These are phyloP conservation scores for Lipotes vexillifer DNA, from an alignment of 2,113 vertebrate species.

Conservation along the genomic window DNA sequence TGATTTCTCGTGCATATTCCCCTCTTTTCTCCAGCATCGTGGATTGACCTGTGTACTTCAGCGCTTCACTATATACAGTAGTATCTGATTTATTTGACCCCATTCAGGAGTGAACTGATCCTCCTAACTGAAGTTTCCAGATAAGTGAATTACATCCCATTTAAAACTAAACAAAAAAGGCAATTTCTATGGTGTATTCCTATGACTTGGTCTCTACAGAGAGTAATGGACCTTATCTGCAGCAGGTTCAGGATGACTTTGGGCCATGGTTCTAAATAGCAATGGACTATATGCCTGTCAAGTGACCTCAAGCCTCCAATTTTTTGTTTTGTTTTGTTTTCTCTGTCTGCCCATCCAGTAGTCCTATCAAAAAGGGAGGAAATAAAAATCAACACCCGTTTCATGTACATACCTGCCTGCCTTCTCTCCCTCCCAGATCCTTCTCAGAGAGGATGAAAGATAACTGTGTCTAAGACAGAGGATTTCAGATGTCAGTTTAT, in stretches of 20 bases:
- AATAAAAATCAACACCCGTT: background rate
- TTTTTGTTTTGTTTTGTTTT: background rate
- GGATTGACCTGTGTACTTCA: background rate
- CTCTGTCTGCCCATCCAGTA: background rate
- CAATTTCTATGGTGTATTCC: background rate
- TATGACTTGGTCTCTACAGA: background rate
- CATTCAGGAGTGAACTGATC: background rate
- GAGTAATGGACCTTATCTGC: background rate
- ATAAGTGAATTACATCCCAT: background rate
- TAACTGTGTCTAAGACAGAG: background rate
- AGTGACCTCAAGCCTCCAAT: background rate
- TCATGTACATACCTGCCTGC: background rate
- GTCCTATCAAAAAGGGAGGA: background rate
- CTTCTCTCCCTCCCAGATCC: background rate
- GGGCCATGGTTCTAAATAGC: background rate
- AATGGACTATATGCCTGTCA: background rate
- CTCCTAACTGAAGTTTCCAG: background rate
- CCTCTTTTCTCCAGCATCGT: background rate
- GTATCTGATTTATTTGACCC: background rate
- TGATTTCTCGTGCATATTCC: background rate
- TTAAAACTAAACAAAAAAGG: background rate
- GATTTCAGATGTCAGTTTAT: conserved; percentile 15
- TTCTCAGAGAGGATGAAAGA: background rate
- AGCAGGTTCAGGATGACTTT: background rate
- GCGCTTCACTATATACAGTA: background rate